Evolutionary conservation across 2,113 vertebrate genomes (phyloP), one percentile per base, ranked within the genome.

Genomic region (Oxygymnocypris stewartii): DNA sequence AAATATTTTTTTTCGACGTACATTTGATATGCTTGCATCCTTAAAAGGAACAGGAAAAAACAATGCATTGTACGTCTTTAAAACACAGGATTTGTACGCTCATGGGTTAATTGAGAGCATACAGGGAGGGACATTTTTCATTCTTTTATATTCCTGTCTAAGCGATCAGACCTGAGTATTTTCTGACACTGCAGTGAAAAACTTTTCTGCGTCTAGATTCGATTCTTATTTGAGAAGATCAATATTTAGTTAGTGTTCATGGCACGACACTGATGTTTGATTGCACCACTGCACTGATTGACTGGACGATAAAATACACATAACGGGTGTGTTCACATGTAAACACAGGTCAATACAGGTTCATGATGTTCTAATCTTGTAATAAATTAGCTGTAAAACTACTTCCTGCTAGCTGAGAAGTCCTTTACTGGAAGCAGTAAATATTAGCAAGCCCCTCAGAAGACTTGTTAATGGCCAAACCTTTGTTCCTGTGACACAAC

Each of bases 401-500:
- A 16, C 13, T 14, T 51, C 69, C 65, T 51, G 23, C 20, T 4
- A 9, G 61, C 16, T 20, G 65, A 37, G 42, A 79, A 63, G 78
- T 61, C 54, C 78, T 80, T 37, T 54, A 61, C 5, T 14, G 54
- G n/a, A 28, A 25, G 84, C 87, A 79, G 74, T 86, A 86, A n/a
- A 85, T 85, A 67, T 67, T 47, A 85, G n/a, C 25, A 25, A 28
- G 59, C 75, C 10, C 31, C 61, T 61, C 20, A 59, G 28, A 11
- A 23, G 10, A 25, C 25, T 67, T n/a, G n/a, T n/a, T 82, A 51
- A 69, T 49, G 80, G 10, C 14, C 63, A 49, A 69, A 1, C 44
- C 80, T 18, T 69, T 0, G 4, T 77, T 82, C 80, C 25, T 69
- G 80, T 47, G 4, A 82, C 25, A 69, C 40, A 6, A 82, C 40